Evolutionary conservation across 2,113 vertebrate genomes (phyloP), one percentile per base, ranked within the genome.

Genomic region (Toxotes jaculatrix): DNA sequence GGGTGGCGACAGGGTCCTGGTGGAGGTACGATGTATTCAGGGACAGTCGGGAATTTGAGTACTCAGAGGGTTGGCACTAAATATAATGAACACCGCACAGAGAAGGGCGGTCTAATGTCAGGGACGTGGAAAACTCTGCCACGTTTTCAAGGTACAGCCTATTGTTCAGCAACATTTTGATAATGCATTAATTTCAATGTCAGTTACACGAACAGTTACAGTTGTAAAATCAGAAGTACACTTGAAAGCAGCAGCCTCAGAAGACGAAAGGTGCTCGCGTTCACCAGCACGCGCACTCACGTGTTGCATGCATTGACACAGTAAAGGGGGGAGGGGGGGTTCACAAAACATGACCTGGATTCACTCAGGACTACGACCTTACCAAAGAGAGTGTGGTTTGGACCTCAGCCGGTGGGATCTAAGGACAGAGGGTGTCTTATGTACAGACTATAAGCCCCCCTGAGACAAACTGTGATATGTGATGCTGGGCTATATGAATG

Each of bases 11-110:
- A 4, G 32, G 73, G 60, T 88, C 2, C 55, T 80, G 85, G 89
- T 88, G 89, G 83, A 86, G 72, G n/a, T 0, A 12, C 32, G 85
- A 0, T 5, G 53, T 3, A 27, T 93, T 93, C 82, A 86, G 0
- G 56, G 42, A 2, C 27, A 34, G 73, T 92, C 23, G 77, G 87
- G 82, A 63, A 38, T 70, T 4, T 45, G 12, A 60, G 0, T 0
- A 68, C 7, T 45, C 12, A 1, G 8, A 19, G 1, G 10, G 13
- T 11, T 7, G 38, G 0, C 3, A 5, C 6, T 2, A 13, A n/a
- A 55, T 31, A 14, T 23, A n/a, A 7, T 9, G 11, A 57, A 45
- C 47, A 7, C 10, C n/a, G 19, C 11, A 17, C 32, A 47, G 31
- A 57, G 12, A 12, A 16, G 19, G 17, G 9, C 5, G 21, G 38